A percentile compares a stretch with the other conserved stretches of the same genome.
phyloP scores from a whole-genome alignment of 2,797 vertebrate species.

The Rousettus madagascariensis region DNA sequence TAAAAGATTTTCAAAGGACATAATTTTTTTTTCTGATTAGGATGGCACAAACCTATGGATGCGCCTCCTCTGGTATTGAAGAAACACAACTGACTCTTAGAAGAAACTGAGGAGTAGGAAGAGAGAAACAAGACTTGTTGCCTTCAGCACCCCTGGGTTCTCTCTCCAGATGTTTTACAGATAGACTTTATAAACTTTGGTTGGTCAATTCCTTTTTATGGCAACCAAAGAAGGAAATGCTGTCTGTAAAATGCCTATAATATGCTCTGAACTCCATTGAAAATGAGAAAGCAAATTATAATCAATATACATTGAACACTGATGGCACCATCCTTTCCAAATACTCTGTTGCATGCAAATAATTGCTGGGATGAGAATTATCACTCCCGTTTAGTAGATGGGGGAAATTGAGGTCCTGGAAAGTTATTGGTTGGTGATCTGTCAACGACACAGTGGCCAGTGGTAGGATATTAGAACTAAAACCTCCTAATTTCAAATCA shows the following conservation, averaged over 20 bases:
- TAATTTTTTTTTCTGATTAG: constrained; percentile 34
- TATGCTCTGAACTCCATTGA: not conserved
- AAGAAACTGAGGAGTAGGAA: not conserved
- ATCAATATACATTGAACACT: not conserved
- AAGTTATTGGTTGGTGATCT: constrained; percentile 41
- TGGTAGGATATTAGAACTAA: not conserved
- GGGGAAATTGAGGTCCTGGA: constrained; percentile 1
- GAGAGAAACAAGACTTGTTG: not conserved
- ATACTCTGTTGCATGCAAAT: not conserved
- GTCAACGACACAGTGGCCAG: not conserved
- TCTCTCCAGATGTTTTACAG: not conserved
- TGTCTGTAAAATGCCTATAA: not conserved
- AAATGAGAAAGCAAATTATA: constrained; percentile 57
- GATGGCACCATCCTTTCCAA: constrained; percentile 21
- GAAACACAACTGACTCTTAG: constrained; percentile 23
- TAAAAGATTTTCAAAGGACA: constrained; percentile 38
- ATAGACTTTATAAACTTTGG: not conserved
- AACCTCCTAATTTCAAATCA: constrained; percentile 25
- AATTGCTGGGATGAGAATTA: not conserved
- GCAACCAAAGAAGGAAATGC: not conserved
- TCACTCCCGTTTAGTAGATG: not conserved
- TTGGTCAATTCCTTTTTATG: not conserved
- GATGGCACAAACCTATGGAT: not conserved
- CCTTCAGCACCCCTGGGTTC: not conserved
- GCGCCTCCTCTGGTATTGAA: not conserved